A percentile compares a stretch with the other conserved stretches of the same genome.
Evolutionary conservation across 2,113 vertebrate species (phyloP).

Genomic region (Cryptomyrus ogoouensis): DNA sequence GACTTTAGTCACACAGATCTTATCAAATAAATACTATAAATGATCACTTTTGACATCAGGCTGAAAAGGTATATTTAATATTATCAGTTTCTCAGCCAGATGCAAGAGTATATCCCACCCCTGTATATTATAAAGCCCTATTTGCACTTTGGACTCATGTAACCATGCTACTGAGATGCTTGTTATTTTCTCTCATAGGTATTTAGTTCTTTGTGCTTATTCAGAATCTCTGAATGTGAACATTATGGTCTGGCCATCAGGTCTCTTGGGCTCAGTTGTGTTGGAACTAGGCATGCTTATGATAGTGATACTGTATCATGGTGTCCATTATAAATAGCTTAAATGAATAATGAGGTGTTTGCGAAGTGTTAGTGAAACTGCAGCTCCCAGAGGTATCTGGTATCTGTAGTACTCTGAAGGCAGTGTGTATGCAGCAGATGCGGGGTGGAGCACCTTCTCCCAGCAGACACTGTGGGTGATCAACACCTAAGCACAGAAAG

Average conservation of each 20-base stretch:
- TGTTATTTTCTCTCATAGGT: not conserved
- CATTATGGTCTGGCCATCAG: not conserved
- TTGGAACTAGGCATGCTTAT: not conserved
- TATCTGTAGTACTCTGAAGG: not conserved
- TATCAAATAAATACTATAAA: not conserved
- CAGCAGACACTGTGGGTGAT: not conserved
- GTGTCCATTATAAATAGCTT: not conserved
- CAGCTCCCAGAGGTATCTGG: not conserved
- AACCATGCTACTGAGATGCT: not conserved
- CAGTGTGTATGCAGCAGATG: not conserved
- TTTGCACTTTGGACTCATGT: not conserved
- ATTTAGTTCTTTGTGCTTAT: not conserved
- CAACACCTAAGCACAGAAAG: not conserved
- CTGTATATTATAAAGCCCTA: not conserved
- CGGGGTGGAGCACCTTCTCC: not conserved
- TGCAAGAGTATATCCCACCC: not conserved
- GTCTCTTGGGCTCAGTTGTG: not conserved
- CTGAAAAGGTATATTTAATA: not conserved
- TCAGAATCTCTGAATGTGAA: not conserved
- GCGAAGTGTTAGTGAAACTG: not conserved
- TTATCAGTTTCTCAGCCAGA: not conserved
- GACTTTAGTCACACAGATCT: not conserved
- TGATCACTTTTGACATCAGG: not conserved
- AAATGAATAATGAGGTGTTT: not conserved
- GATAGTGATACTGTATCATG: not conserved